Conservation (phyloP, 2,797 vertebrate species). For the Carduelis carduelis region DNA sequence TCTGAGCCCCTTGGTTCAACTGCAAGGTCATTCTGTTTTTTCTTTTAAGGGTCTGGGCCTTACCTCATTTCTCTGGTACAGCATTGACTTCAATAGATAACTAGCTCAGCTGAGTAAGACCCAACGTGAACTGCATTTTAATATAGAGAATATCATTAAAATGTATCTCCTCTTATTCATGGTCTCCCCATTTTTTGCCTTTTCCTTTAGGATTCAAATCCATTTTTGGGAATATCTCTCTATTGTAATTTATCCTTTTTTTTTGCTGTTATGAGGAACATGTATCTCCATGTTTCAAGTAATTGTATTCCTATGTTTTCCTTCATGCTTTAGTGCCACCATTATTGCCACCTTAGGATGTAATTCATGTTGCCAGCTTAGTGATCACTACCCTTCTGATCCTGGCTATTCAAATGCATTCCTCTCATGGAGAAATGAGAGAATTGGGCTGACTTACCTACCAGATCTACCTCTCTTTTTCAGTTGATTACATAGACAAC, state of each 20-base stretch:
- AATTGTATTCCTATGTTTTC: not conserved
- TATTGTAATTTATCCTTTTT: not conserved
- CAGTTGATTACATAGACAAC: not conserved
- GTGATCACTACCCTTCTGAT: not conserved
- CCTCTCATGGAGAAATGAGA: not conserved
- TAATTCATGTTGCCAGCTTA: not conserved
- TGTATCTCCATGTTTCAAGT: not conserved
- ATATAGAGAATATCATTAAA: not conserved
- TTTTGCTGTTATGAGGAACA: not conserved
- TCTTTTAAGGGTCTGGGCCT: constrained; percentile 4
- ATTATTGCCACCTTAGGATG: not conserved
- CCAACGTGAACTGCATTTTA: not conserved
- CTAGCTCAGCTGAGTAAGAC: not conserved
- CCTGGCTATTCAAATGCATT: not conserved
- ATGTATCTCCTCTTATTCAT: not conserved
- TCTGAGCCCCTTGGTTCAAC: constrained; percentile 43
- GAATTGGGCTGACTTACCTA: not conserved
- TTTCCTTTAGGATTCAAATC: not conserved
- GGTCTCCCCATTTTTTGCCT: not conserved
- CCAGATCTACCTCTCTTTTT: not conserved
- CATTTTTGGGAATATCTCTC: not conserved
- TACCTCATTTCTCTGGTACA: not conserved
- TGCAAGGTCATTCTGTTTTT: constrained; percentile 18
- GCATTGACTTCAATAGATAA: not conserved
- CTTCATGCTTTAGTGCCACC: not conserved